Evolutionary conservation across 2,797 vertebrate species (phyloP), one percentile per base, ranked within the genome.

Genomic region (Etheostoma perlongum): DNA sequence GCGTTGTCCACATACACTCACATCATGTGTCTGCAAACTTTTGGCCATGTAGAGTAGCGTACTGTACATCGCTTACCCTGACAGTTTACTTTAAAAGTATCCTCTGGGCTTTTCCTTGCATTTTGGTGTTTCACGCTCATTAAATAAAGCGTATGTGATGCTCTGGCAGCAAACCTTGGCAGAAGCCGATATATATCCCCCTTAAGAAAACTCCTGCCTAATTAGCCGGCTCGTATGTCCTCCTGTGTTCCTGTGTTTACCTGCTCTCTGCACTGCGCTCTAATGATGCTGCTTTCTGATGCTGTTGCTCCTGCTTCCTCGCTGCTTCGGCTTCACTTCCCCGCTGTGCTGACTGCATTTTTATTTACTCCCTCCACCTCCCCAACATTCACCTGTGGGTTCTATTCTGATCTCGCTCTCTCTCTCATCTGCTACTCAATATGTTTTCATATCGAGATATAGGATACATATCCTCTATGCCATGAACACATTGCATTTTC

Each of bases 401-500:
- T 53, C 27, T 12, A 16, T 63, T 63, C 4, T 62, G 6, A 74
- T 58, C 23, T 53, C 18, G 14, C 48, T 42, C 33, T 57, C 51
- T 51, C 4, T 12, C 19, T 65, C 53, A 54, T 27, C 42, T 57
- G 53, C 59, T 60, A 33, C 65, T 74, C 59, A 42, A 10, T 63
- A 58, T 46, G 71, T 48, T 68, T 63, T 42, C 46, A 33, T 12
- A 33, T 1, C 4, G 14, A 68, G 44, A 46, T n/a, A 55, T 2
- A 19, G 21, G 23, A 67, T 47, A 23, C 9, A n/a, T 30, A 4
- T 55, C 8, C 25, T 16, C 0, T 2, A 27, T 54, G 55, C 4
- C 6, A 72, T 53, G 53, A 54, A 8, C 0, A 36, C 52, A 59
- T 6, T 53, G 15, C 25, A 58, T 64, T 46, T n/a, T 44, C 5